Evolutionary conservation across 2,113 vertebrate genomes (phyloP), one percentile per base, ranked within the genome.

Genomic region (Galbula dea): DNA sequence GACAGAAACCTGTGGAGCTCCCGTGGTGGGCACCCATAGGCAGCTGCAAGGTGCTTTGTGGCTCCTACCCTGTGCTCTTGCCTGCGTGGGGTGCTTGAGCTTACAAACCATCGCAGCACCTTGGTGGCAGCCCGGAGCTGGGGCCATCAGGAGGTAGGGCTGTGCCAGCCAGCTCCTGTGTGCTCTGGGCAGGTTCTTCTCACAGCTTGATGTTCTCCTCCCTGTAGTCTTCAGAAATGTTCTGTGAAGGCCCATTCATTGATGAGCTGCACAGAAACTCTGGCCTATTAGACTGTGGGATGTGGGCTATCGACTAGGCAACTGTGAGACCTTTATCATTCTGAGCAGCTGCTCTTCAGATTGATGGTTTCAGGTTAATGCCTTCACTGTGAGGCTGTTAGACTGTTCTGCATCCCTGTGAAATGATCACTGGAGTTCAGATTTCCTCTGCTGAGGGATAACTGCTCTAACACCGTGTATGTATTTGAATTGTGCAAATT

Each of bases 401-500:
- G 87, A 73, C 82, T 91, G 17, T 91, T 52, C 66, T 9, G 5
- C 3, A 6, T 79, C 75, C 72, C 77, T 84, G 20, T 59, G 83
- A 74, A 92, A 83, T 54, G 84, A 78, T 94, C 86, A 69, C 85
- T 81, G 96, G 94, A 95, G 91, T 41, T 93, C 48, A 66, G 43
- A 66, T 85, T 83, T 48, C 58, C 41, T 88, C 85, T 78, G 84
- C 74, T 83, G 71, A 84, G 62, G 80, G 88, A 88, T 88, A 58
- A 79, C 85, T 89, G 74, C 90, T 95, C 76, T 93, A 49, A 91
- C 27, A 59, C 37, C 29, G 88, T 30, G 43, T 95, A 63, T 1
- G 7, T 92, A 45, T 96, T 90, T 95, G 92, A 93, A 94, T 88
- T 94, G 94, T 95, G 93, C 88, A 89, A 49, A 62, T 97, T 57